These are phyloP conservation scores for Trachurus trachurus DNA, from an alignment of 2,797 vertebrate genomes.

Conservation along the genomic window DNA sequence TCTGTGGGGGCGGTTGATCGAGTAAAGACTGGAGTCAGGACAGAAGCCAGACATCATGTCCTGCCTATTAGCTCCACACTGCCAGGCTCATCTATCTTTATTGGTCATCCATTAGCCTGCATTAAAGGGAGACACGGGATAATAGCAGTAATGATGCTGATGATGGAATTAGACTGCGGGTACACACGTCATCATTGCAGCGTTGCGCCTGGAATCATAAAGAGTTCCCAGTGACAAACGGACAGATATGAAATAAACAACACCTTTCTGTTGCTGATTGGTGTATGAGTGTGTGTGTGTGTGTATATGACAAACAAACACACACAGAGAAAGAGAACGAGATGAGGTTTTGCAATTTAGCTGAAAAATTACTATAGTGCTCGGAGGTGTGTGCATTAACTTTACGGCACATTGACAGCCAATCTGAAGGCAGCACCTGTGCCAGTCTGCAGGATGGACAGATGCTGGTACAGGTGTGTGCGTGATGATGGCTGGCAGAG, in stretches of 20 bases:
- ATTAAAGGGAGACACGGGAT: slow-evolving; percentile 89
- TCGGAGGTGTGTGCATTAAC: slow-evolving; percentile 56
- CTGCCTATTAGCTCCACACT: slow-evolving; percentile 89
- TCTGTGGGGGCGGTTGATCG: slow-evolving; percentile 71
- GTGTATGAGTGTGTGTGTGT: slow-evolving; percentile 20
- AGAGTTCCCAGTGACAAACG: slow-evolving; percentile 62
- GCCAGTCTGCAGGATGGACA: slow-evolving; percentile 80
- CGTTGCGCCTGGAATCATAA: slow-evolving; percentile 79
- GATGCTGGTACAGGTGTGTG: slow-evolving; percentile 86
- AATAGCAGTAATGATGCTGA: slow-evolving; percentile 89
- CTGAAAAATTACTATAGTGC: slow-evolving; percentile 31
- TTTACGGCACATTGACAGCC: slow-evolving; percentile 54
- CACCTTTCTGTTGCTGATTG: slow-evolving; percentile 10
- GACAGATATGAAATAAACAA: slow-evolving; percentile 61
- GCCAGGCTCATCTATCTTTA: slow-evolving; percentile 91
- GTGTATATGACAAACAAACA: slow-evolving; percentile 26
- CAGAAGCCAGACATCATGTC: slow-evolving; percentile 90
- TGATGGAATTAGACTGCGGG: slow-evolving; percentile 86
- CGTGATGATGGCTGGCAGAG: slow-evolving; percentile 76
- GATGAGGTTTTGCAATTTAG: slow-evolving; percentile 15
- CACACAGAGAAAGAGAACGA: neutral
- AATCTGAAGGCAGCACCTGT: slow-evolving; percentile 80
- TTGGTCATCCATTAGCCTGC: slow-evolving; percentile 90
- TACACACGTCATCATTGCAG: slow-evolving; percentile 81
- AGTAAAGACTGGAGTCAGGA: slow-evolving; percentile 78